These are phyloP conservation scores for Ephialtes manifestator DNA, from an alignment of 2,888 invertebrate species.

Conservation along the genomic window DNA sequence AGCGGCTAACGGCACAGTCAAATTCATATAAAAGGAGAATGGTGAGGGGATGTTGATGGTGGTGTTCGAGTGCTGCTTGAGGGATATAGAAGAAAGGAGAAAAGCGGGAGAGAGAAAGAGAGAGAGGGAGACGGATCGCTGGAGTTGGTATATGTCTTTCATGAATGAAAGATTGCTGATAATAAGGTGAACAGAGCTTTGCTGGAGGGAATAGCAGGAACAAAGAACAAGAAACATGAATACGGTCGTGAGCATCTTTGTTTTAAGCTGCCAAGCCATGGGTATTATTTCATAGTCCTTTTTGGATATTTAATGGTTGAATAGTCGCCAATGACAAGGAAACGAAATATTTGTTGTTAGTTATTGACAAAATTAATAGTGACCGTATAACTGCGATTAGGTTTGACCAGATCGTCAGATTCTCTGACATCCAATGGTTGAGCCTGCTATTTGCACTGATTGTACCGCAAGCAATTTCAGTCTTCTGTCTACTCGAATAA, in stretches of 20 bases:
- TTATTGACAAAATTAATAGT: too few species aligned
- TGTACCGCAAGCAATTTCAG: too few species aligned
- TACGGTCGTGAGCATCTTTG: not conserved
- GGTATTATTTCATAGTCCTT: not conserved
- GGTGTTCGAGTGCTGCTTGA: conserved; percentile 18
- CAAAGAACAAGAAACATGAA: not conserved
- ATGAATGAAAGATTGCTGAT: conserved; percentile 75
- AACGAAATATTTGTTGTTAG: too few species aligned
- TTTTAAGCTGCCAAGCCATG: not conserved
- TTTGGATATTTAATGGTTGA: not conserved
- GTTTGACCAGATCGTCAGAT: too few species aligned
- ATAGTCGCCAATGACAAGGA: too few species aligned
- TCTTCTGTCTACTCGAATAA: too few species aligned
- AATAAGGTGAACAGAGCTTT: conserved; percentile 69
- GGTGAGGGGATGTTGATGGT: conserved; percentile 24
- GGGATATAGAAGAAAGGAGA: not conserved
- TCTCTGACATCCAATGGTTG: too few species aligned
- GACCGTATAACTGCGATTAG: too few species aligned
- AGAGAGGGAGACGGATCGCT: conserved; percentile 4
- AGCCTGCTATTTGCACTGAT: too few species aligned
- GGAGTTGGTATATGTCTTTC: conserved; percentile 17
- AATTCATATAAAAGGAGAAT: conserved; percentile 73
- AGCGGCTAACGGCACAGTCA: conserved; percentile 74
- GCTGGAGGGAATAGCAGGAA: conserved; percentile 33
- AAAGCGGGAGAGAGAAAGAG: not conserved